These are phyloP conservation scores for Ectemnius lituratus DNA, from an alignment of 2,888 invertebrate genomes.

Conservation along the genomic window DNA sequence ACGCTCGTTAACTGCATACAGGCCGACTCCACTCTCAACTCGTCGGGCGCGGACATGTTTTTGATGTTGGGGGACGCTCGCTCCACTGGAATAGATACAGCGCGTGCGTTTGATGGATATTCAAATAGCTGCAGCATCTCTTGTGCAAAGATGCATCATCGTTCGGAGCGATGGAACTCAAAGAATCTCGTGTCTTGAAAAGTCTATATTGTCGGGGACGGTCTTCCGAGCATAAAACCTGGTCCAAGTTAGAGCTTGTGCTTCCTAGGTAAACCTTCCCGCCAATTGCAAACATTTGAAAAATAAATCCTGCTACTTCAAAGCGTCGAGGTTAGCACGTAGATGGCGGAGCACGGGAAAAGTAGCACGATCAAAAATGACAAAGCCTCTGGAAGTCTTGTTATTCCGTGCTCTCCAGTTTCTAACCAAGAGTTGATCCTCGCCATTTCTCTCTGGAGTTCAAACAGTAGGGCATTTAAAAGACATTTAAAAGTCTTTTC, in stretches of 20 bases:
- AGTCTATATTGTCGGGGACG: no score
- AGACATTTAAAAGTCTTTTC: no score
- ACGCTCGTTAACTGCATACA: slow-evolving; percentile 6
- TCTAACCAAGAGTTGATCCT: no score
- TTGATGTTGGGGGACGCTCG: slow-evolving; percentile 25
- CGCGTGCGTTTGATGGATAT: slow-evolving; percentile 32
- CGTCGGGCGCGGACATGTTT: slow-evolving; percentile 8
- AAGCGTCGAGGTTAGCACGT: no score
- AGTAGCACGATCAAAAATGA: no score
- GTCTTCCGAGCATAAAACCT: no score
- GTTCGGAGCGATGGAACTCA: slow-evolving; percentile 23
- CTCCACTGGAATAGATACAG: slow-evolving; percentile 14
- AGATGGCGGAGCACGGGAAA: no score
- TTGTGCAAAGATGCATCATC: slow-evolving; percentile 14
- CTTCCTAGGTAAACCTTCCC: neutral
- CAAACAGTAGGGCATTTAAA: no score
- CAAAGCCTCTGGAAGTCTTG: no score
- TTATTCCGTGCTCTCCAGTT: no score
- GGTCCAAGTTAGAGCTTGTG: neutral
- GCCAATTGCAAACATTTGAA: neutral
- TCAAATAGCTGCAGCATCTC: slow-evolving; percentile 24
- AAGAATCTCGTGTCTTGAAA: no score
- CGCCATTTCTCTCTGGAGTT: no score
- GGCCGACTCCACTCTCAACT: neutral
- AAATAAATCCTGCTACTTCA: neutral